These are phyloP conservation scores for Rhinophrynus dorsalis DNA, from an alignment of 2,797 vertebrate species.

Conservation along the genomic window DNA sequence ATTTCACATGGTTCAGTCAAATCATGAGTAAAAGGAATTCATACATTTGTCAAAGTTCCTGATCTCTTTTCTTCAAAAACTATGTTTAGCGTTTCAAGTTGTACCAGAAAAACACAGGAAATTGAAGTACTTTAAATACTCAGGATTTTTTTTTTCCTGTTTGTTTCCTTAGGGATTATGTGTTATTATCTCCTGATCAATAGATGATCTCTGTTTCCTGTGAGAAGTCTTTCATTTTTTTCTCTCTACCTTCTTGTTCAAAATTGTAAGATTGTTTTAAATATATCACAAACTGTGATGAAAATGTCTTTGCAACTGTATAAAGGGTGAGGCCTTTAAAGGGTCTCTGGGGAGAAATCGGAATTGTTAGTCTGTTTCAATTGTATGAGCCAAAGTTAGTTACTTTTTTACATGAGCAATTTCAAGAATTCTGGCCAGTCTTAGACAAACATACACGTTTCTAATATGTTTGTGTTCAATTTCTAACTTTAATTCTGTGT, in stretches of 20 bases:
- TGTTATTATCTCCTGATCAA: slow-evolving; percentile 31
- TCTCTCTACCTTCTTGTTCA: no score
- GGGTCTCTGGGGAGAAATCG: background rate
- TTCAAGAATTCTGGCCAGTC: slow-evolving; percentile 15
- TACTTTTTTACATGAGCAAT: slow-evolving; percentile 11
- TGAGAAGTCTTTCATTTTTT: background rate
- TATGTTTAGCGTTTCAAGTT: slow-evolving; percentile 21
- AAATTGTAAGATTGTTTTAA: no score
- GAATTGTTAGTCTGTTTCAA: background rate
- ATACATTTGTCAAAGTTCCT: no score
- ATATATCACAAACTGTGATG: no score
- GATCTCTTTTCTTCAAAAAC: background rate
- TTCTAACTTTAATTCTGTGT: background rate
- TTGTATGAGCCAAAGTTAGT: slow-evolving; percentile 8
- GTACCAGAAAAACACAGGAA: slow-evolving; percentile 24
- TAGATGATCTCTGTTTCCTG: slow-evolving; percentile 14
- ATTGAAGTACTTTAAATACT: slow-evolving; percentile 36
- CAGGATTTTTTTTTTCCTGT: slow-evolving; percentile 9
- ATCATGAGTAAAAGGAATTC: no score
- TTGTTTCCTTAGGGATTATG: background rate
- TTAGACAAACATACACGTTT: slow-evolving; percentile 12
- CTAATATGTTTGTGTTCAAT: slow-evolving; percentile 11
- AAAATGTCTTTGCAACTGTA: background rate
- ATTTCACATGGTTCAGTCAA: no score
- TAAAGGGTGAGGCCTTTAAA: background rate